Evolutionary conservation across 2,888 invertebrate species (phyloP), one percentile per base, ranked within the genome.

Genomic region (Gryllus longicercus): DNA sequence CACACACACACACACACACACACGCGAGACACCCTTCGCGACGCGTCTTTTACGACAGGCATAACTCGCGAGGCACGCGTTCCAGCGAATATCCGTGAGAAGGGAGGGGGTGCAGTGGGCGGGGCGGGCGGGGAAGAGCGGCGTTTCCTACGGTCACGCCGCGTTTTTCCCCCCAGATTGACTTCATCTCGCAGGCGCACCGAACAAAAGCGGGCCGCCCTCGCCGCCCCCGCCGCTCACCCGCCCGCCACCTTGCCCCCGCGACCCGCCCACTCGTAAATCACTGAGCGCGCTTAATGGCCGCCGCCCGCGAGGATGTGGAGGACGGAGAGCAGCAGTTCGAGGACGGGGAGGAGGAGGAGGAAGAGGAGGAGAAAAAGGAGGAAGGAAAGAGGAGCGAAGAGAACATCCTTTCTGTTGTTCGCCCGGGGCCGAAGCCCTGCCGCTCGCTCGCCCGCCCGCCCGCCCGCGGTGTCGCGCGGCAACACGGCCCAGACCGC

Each of bases 191-290:
- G 63, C 14, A 63, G 16, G 5, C 63, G 8, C 63, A 14, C 63
- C 63, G 63, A 63, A 63, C 63, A 63, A 63, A 63, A 63, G 63
- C 63, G 63, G 63, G 16, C 63, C 63, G 14, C 63, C n/a, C 8
- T 4, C 63, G 63, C 63, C 63, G 63, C 12, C 14, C 2, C 63
- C 2, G 63, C 14, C 63, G 8, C 63, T 1, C 63, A 0, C 63
- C 63, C 16, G 16, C 16, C 63, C 11, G 16, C n/a, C 63, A 63
- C 63, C 63, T 63, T 63, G 63, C 16, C 4, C 63, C n/a, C 63
- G 63, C 63, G 63, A n/a, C 63, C 63, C 63, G 14, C 63, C 63
- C 63, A 63, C 63, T 63, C 63, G 63, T 63, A 63, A 63, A 63
- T 63, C 63, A 63, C 63, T 1, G n/a, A 14, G n/a, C 16, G 63